Conservation (phyloP, 2,113 vertebrate species). For the Gopherus flavomarginatus region DNA sequence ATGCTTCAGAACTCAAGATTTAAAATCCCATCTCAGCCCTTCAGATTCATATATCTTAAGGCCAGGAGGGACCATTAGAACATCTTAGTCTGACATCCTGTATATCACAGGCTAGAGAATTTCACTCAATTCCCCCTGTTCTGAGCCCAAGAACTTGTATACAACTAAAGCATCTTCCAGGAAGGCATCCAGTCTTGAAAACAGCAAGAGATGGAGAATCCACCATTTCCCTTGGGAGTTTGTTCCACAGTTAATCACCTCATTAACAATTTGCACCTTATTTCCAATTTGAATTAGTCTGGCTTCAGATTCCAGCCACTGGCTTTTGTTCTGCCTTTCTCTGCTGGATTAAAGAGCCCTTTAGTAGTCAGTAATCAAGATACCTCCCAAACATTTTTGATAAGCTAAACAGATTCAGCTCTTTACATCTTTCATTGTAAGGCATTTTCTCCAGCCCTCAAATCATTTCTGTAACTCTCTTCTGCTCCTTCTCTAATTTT, state of each 20-base stretch:
- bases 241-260: not conserved
- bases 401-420: not conserved
- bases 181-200: not conserved
- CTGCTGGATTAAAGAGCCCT: not conserved
- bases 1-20: not conserved
- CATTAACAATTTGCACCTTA: not conserved
- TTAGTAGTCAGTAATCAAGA: not conserved
- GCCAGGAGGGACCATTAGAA: not conserved
- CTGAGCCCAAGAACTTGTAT: not conserved
- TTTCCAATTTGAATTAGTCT: not conserved
- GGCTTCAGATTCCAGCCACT: not conserved
- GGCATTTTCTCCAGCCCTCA: not conserved
- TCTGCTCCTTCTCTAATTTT: not conserved
- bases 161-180: not conserved
- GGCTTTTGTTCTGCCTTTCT: not conserved
- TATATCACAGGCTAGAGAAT: not conserved
- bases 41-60: not conserved
- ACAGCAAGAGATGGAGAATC: not conserved
- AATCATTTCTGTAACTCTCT: not conserved
- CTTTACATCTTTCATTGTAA: not conserved
- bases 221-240: not conserved
- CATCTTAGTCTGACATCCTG: not conserved
- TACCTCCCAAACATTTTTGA: not conserved
- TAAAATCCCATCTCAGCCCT: not conserved
- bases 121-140: not conserved